A percentile compares a stretch with the other conserved stretches of the same genome.
phyloP scores from a whole-genome alignment of 2,797 vertebrate genomes.

The Coendou prehensilis region DNA sequence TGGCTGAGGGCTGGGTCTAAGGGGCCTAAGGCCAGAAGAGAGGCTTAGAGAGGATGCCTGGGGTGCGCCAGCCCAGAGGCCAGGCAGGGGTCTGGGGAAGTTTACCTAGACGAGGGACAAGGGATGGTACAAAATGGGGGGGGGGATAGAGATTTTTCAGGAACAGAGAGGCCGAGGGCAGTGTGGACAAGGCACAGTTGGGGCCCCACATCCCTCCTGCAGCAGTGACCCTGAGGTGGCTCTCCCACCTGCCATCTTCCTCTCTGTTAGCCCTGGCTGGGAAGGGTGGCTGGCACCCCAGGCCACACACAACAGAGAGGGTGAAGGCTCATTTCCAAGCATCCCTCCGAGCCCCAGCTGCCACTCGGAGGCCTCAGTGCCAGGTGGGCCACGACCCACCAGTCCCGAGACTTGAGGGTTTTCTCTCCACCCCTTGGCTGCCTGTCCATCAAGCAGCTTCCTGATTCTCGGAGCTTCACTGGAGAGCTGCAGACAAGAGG shows the following conservation, averaged over 20 bases:
- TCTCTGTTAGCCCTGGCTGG: neutral
- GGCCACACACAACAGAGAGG: neutral
- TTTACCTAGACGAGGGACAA: neutral
- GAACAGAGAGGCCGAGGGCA: constrained; percentile 50
- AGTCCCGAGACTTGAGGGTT: neutral
- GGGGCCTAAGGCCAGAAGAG: constrained; percentile 40
- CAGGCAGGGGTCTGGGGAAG: neutral
- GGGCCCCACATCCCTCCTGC: neutral
- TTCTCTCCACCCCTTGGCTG: neutral
- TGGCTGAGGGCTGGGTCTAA: neutral
- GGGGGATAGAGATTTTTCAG: neutral
- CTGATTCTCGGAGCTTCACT: neutral
- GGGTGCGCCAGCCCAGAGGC: neutral
- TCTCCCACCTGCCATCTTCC: neutral
- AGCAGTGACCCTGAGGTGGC: neutral
- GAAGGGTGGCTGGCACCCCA: neutral
- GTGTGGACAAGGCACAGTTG: neutral
- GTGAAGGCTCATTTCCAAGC: neutral
- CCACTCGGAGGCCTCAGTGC: neutral
- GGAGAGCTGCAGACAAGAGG: neutral
- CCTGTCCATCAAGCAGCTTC: constrained; percentile 10
- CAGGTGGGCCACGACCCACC: neutral
- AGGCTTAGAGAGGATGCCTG: neutral
- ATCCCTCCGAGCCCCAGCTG: neutral
- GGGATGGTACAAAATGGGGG: neutral